Evolutionary conservation across 2,113 vertebrate species (phyloP), one percentile per base, ranked within the genome.

Genomic region (Barbus barbus): DNA sequence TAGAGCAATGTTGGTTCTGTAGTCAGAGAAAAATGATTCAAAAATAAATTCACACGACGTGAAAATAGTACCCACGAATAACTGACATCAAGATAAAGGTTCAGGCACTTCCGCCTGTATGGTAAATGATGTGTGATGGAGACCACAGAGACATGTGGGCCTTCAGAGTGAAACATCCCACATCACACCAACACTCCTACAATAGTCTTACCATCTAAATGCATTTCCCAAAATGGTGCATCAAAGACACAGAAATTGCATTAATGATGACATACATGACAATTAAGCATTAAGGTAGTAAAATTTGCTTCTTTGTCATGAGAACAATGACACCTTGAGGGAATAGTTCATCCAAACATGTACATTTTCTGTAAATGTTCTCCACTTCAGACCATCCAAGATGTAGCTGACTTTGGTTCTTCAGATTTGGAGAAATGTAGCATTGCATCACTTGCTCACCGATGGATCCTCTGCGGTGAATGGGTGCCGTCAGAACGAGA

Each of bases 161-260:
- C 26, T 28, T 58, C 3, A 58, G 11, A 2, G 44, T 20, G 9
- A 78, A 78, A 26, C 56, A 5, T 18, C 13, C 58, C 56, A 41
- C 12, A 44, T 69, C 76, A 61, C 33, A 20, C 24, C 44, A 41
- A 61, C n/a, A 53, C 78, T 8, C 61, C 14, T 46, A 48, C 2
- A 31, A 13, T 65, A 33, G 65, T 72, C 24, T 41, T 76, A 75
- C 33, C 44, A 81, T 58, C 60, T 44, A 56, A 22, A 63, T 20
- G 18, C 14, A 78, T 78, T 78, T 61, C 22, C 36, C 60, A 56
- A 44, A 36, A 77, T 18, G 24, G 0, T 56, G 79, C 72, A 85
- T 46, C 8, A 65, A 58, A 53, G 12, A 44, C 33, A 71, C 20
- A 58, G 20, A 18, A 36, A 36, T 1, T n/a, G 14, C 44, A 1